Percentiles rank a stretch among this genome's conserved stretches.
Conservation (phyloP, 2,888 invertebrate species). For the Tetramorium bicarinatum region DNA sequence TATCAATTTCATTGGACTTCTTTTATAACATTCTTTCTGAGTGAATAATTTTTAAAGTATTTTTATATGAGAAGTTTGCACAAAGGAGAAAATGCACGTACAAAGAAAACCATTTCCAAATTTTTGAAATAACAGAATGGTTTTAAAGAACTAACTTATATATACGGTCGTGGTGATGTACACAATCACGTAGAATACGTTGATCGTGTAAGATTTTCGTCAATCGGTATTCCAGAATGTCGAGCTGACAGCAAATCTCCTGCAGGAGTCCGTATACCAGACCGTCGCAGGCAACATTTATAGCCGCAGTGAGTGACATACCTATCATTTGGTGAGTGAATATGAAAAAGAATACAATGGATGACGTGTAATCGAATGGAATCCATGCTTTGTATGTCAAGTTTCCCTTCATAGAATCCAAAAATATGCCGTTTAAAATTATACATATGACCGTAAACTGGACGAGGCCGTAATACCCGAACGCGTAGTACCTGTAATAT, state of each 20-base stretch:
- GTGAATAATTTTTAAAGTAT: not conserved
- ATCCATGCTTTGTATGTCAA: conserved; percentile 64
- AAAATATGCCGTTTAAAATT: conserved; percentile 51
- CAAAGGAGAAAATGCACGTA: not conserved
- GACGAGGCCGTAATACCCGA: conserved; percentile 60
- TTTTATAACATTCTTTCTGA: not conserved
- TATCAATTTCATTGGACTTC: not conserved
- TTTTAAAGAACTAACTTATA: conserved; percentile 56
- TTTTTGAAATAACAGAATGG: not conserved
- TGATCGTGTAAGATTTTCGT: not conserved
- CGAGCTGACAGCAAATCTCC: conserved; percentile 76
- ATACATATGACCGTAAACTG: conserved; percentile 57
- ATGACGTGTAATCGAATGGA: conserved; percentile 64
- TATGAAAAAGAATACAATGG: conserved; percentile 41
- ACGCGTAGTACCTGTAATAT: conserved; percentile 54
- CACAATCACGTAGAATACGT: conserved; percentile 23
- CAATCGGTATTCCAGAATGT: conserved; percentile 70
- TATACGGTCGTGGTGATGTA: conserved; percentile 59
- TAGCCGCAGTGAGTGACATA: conserved; percentile 58
- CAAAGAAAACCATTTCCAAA: not conserved
- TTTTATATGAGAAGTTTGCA: not conserved
- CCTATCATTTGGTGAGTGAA: conserved; percentile 69
- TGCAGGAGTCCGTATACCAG: conserved; percentile 72
- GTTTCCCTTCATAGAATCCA: conserved; percentile 29
- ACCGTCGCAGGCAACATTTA: conserved; percentile 76